Conservation (phyloP, 2,888 invertebrate species). For the Latrodectus hesperus region DNA sequence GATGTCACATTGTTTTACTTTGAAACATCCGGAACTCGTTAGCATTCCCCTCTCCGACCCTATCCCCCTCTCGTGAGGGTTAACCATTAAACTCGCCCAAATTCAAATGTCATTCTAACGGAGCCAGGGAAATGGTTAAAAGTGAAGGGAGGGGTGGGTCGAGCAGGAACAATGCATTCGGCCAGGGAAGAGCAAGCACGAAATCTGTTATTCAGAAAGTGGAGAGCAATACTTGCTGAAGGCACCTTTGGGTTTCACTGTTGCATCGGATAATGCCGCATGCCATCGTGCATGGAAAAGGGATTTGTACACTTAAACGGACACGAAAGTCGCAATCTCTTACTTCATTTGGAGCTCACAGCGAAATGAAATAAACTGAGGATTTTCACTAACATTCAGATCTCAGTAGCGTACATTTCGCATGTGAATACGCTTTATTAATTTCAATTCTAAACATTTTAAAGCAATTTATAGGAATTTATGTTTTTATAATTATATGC, state of each 20-base stretch:
- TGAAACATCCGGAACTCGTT: neutral
- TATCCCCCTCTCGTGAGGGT: neutral
- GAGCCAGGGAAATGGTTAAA: neutral
- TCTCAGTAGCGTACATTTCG: no score
- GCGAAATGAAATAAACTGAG: no score
- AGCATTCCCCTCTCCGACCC: neutral
- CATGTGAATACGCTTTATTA: no score
- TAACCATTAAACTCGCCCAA: conserved; percentile 2
- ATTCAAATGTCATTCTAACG: neutral
- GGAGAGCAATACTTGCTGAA: neutral
- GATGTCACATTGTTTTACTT: conserved; percentile 4
- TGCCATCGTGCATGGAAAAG: no score
- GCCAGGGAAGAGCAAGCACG: neutral
- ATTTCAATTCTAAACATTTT: no score
- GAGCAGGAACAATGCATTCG: neutral
- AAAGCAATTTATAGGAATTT: no score
- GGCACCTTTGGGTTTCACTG: neutral
- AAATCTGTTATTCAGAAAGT: neutral
- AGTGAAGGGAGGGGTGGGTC: neutral
- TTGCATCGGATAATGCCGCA: neutral
- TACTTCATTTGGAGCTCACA: no score
- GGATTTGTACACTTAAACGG: no score
- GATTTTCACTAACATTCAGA: no score
- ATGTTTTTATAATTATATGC: no score
- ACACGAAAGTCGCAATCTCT: no score